Percentiles rank a stretch among this genome's conserved stretches.
These are phyloP conservation scores for Drosophila leontia DNA, from an alignment of 1,140 invertebrate genomes.

Conservation along the genomic window DNA sequence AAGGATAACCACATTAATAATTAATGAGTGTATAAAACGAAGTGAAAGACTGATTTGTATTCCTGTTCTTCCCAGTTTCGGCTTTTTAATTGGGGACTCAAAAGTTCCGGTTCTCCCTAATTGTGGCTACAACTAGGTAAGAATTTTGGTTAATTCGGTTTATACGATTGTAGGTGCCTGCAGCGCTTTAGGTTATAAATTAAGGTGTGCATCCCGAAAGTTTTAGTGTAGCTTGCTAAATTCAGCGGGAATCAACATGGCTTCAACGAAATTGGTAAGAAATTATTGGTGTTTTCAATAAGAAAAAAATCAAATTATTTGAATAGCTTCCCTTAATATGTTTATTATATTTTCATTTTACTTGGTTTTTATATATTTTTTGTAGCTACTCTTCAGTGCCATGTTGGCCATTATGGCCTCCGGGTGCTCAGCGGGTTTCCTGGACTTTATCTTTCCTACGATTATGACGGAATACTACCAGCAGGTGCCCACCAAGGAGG, in stretches of 20 bases:
- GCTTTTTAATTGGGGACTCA: not conserved
- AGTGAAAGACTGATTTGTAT: not conserved
- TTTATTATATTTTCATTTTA: not conserved
- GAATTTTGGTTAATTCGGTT: not conserved
- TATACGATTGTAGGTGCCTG: not conserved
- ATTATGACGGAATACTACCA: constrained; percentile 53
- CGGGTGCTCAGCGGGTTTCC: constrained; percentile 51
- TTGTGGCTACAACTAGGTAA: not conserved
- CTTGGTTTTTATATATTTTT: not conserved
- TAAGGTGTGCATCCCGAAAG: not conserved
- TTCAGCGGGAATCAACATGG: not conserved
- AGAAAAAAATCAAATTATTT: not conserved
- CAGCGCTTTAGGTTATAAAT: constrained; percentile 3
- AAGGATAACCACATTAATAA: constrained; percentile 2
- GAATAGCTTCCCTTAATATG: too few species aligned
- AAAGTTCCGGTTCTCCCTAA: not conserved
- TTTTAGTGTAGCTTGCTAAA: not conserved
- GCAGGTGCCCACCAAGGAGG: constrained; percentile 63
- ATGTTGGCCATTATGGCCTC: constrained; percentile 61
- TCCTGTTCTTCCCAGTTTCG: not conserved
- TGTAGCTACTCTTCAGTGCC: constrained; percentile 59
- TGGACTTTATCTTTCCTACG: constrained; percentile 62
- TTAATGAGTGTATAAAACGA: not conserved
- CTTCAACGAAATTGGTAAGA: constrained; percentile 2
- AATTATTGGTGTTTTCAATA: too few species aligned